These are phyloP conservation scores for Ceratitis capitata DNA, from an alignment of 1,140 invertebrate species.

Conservation along the genomic window DNA sequence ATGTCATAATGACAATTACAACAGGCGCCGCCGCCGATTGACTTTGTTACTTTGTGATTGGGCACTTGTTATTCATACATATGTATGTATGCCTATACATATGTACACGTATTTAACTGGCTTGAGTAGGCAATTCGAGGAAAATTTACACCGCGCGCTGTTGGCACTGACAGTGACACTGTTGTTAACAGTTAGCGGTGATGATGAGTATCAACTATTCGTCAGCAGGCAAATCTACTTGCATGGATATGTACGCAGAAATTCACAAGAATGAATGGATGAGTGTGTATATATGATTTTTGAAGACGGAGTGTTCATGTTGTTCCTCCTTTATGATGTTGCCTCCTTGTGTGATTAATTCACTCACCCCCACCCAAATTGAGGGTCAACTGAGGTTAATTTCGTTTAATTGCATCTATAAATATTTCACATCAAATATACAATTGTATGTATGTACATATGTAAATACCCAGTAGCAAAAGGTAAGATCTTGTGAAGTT, in stretches of 20 bases:
- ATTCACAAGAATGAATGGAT: not conserved
- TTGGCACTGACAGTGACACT: conserved; percentile 17
- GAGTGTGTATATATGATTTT: not conserved
- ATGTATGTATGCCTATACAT: no score
- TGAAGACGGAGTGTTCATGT: not conserved
- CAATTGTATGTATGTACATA: not conserved
- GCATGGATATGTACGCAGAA: not conserved
- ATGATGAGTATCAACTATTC: not conserved
- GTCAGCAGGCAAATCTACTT: not conserved
- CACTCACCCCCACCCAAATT: conserved; percentile 8
- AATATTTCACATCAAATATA: conserved; percentile 8
- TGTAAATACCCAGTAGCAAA: not conserved
- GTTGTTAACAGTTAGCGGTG: not conserved
- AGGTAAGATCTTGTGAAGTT: no score
- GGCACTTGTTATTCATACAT: not conserved
- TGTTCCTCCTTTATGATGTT: not conserved
- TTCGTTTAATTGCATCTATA: not conserved
- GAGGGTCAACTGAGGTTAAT: conserved; percentile 16
- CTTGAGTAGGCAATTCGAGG: not conserved
- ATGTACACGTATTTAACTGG: no score
- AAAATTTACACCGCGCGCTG: conserved; percentile 3
- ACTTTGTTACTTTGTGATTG: not conserved
- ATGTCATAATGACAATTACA: not conserved
- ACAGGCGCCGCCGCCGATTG: not conserved
- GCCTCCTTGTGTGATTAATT: not conserved